Conservation (phyloP, 92 coral and sea anemone genomes). For the Siderastrea radians region DNA sequence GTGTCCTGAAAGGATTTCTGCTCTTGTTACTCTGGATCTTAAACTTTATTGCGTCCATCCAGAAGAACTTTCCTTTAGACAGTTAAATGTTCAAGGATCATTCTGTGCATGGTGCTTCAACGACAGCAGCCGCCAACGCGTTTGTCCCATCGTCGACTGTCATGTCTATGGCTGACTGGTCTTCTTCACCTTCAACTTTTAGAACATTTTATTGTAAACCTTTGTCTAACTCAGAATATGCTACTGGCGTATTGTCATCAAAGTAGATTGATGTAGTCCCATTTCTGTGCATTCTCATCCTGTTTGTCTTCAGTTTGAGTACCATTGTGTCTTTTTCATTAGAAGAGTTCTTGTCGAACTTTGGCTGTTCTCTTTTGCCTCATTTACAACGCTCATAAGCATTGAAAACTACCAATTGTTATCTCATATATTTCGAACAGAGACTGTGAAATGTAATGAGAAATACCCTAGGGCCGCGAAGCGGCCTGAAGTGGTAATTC, state of each 20-base stretch:
- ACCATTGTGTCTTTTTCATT: too few species aligned
- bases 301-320: too few species aligned
- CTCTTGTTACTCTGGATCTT: slow-evolving; percentile 14
- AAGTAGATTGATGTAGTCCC: not conserved
- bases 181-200: not conserved
- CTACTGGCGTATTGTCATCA: not conserved
- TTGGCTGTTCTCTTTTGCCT: too few species aligned
- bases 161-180: slow-evolving; percentile 66
- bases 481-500: too few species aligned
- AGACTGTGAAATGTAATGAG: too few species aligned
- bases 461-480: too few species aligned
- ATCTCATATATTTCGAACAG: too few species aligned
- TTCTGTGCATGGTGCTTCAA: slow-evolving; percentile 56
- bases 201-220: too few species aligned
- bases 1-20: slow-evolving; percentile 28
- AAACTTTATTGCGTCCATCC: slow-evolving; percentile 5
- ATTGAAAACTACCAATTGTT: too few species aligned
- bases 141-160: slow-evolving; percentile 40
- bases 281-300: too few species aligned
- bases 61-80: slow-evolving; percentile 37
- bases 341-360: too few species aligned
- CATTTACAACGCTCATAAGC: too few species aligned
- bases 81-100: slow-evolving; percentile 43
- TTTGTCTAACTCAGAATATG: slow-evolving; percentile 15
- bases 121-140: slow-evolving; percentile 39